Percentiles rank a stretch among this genome's conserved stretches.
These are phyloP conservation scores for Onychostruthus taczanowskii DNA, from an alignment of 2,113 vertebrate genomes.

Conservation along the genomic window DNA sequence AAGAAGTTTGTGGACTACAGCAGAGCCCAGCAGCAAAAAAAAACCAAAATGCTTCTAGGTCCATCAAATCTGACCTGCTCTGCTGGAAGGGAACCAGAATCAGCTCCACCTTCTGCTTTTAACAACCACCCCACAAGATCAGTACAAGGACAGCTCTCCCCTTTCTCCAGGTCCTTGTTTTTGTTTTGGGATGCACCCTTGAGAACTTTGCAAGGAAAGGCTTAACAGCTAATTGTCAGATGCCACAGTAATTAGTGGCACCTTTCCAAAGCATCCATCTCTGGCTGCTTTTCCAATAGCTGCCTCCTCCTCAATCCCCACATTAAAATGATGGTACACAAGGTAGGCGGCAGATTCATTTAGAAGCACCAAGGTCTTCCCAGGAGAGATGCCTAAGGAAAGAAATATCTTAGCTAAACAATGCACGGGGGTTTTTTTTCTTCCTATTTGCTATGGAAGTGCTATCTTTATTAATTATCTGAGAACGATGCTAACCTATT, in stretches of 20 bases:
- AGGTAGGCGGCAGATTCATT: conserved; percentile 20
- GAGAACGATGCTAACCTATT: background rate
- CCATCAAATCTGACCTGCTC: background rate
- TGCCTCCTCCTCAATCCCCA: conserved; percentile 11
- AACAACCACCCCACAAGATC: background rate
- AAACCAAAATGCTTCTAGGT: background rate
- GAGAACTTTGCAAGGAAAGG: background rate
- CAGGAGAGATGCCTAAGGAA: conserved; percentile 35
- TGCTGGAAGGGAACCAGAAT: background rate
- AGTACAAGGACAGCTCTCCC: background rate
- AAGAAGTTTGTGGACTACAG: fast-evolving
- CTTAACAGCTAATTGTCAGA: conserved; percentile 42
- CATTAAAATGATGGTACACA: conserved; percentile 19
- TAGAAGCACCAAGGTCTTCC: background rate
- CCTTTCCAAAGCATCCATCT: conserved; percentile 14
- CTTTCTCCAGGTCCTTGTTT: background rate
- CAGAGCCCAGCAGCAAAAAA: background rate
- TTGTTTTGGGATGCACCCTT: background rate
- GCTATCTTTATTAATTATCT: conserved; percentile 6
- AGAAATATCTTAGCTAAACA: background rate
- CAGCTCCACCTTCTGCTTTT: background rate
- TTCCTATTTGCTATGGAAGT: background rate
- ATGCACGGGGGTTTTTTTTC: background rate
- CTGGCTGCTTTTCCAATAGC: background rate
- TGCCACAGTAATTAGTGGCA: conserved; percentile 41